Base-by-base conservation (phyloP, 2,888 invertebrate genomes). In the Eugnorisma glareosa region DNA sequence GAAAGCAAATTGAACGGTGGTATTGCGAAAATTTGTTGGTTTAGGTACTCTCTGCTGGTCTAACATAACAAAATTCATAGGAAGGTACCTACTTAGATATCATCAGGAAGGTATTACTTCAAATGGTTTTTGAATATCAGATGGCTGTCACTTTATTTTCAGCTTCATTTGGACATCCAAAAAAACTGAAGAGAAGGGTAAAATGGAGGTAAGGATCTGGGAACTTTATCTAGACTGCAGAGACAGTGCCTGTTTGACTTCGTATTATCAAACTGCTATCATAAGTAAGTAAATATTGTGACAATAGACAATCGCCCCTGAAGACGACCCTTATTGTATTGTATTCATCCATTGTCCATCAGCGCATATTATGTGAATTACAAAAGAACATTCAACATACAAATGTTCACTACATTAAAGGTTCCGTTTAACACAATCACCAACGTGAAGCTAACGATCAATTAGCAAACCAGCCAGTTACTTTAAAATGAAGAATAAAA, bases 361-460 rank as follows among this genome's bases (percentile, higher is more conserved):
- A 45, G 3, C 1, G 18, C 18, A 71, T 8, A n/a, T 7, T n/a
- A 43, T 2, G 18, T 35, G 40, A 69, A 48, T 21, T 10, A 31
- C 31, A 48, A n/a, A 31, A 21, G 1, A 28, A 67, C 24, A 57
- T 75, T 59, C 40, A 82, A 86, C 79, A 61, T 10, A 61, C 78
- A 67, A 67, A 73, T 67, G 28, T 21, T 54, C 59, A 40, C n/a
- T 37, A 37, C 15, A 48, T n/a, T 59, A 28, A n/a, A n/a, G 63
- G 10, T 11, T 40, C 40, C 15, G 24, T 64, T 31, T 66, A 61
- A 24, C 24, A 57, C 28, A 68, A 75, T 69, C 48, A 71, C 66
- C 61, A 72, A 73, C 79, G 77, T 77, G 82, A 76, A 76, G 74
- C 73, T 93, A 93, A 94, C 92, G 81, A 91, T 82, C 94, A 94